phyloP scores from a whole-genome alignment of 2,888 invertebrate genomes.

The Bursaphelenchus okinawaensis region DNA sequence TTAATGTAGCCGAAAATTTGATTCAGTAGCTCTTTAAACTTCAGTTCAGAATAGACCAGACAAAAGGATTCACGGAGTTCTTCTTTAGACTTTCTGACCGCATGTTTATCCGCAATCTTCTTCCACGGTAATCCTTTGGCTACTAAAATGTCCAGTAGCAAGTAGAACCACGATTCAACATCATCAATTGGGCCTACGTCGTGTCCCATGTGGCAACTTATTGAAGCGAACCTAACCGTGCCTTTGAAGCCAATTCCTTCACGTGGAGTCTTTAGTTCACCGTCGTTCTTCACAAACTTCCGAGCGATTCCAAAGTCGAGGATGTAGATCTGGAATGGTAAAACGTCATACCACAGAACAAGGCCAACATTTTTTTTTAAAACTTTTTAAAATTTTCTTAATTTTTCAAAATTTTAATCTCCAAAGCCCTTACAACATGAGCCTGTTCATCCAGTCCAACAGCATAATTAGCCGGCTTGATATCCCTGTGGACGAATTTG shows the following conservation, averaged over 20 bases:
- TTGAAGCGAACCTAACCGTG: slow-evolving; percentile 46
- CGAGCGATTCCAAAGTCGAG: slow-evolving; percentile 53
- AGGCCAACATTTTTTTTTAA: no score
- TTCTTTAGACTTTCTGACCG: slow-evolving; percentile 24
- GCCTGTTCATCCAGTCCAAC: slow-evolving; percentile 12
- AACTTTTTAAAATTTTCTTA: background rate
- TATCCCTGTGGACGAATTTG: slow-evolving; percentile 26
- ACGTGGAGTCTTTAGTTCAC: slow-evolving; percentile 27
- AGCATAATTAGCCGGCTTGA: slow-evolving; percentile 33
- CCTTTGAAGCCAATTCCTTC: slow-evolving; percentile 34
- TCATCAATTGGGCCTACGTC: slow-evolving; percentile 47
- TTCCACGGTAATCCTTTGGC: slow-evolving; percentile 40
- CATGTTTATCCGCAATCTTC: slow-evolving; percentile 31
- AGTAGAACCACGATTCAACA: slow-evolving; percentile 52
- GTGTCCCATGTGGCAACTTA: slow-evolving; percentile 37
- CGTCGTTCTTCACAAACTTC: slow-evolving; percentile 33
- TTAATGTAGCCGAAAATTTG: background rate
- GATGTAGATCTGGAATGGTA: slow-evolving; percentile 36
- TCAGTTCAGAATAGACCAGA: background rate
- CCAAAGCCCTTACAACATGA: background rate
- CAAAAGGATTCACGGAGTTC: background rate
- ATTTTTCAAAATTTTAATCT: background rate
- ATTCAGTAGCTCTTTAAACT: background rate
- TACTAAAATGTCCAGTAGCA: slow-evolving; percentile 38
- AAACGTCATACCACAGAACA: background rate